Base-by-base conservation (phyloP, 2,113 vertebrate genomes). In the Romanogobio albipinnatus region DNA sequence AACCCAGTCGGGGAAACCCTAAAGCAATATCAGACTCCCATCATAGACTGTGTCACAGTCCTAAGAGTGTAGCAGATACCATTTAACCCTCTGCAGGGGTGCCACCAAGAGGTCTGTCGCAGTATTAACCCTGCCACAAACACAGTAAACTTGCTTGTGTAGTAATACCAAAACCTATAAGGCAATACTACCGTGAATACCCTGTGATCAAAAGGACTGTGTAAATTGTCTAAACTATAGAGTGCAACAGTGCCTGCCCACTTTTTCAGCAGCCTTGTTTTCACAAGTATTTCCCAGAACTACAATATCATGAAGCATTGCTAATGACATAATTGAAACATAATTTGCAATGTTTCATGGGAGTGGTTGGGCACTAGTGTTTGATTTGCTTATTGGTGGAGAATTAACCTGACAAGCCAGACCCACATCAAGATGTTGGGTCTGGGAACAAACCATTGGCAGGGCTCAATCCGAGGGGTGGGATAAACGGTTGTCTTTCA, bases 1-100 rank as follows among this genome's bases (percentile, higher is more conserved):
- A 87, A 90, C 71, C 75, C 59, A 81, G 80, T 84, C 81, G 76
- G 86, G 89, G 86, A 76, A 78, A 70, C 49, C 26, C 33, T 68
- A 49, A 26, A 5, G 49, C 14, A 17, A 64, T 77, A 11, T 49
- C 24, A 53, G 78, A n/a, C 78, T 66, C 61, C n/a, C 43, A 49
- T 8, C 24, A 66, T 49, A n/a, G 53, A 24, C 74, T 24, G 58
- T 66, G 26, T 78, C 29, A 77, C 59, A 68, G 61, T 64, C 24
- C 49, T 66, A 13, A n/a, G n/a, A 17, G n/a, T 36, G 26, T 64
- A 62, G 24, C 24, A 49, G 45, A 66, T 45, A 24, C 49, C 64
- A 58, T 59, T 11, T 5, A 49, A 29, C 8, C 22, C 51, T 22
- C 29, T 70, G 33, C 51, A 70, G 51, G 9, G 64, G 14, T 79